phyloP scores from a whole-genome alignment of 2,113 vertebrate species.

The Phodopus roborovskii region DNA sequence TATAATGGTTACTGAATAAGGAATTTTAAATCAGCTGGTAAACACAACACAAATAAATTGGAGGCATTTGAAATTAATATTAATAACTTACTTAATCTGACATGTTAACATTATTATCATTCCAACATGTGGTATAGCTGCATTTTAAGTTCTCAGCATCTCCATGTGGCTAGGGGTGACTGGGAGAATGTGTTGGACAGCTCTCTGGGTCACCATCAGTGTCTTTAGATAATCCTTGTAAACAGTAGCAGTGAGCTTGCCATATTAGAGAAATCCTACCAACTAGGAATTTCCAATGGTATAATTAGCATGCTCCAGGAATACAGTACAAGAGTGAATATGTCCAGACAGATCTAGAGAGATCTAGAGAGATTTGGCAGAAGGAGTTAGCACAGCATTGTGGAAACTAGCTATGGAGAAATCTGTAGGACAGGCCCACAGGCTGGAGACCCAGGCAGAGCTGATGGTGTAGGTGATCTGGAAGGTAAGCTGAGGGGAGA shows the following conservation, averaged over 20 bases:
- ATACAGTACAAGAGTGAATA: background rate
- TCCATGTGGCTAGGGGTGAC: background rate
- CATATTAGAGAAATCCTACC: background rate
- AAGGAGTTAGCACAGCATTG: background rate
- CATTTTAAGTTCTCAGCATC: background rate
- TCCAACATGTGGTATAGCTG: background rate
- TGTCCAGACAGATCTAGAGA: background rate
- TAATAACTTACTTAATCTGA: background rate
- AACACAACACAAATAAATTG: background rate
- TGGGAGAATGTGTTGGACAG: background rate
- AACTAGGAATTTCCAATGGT: background rate
- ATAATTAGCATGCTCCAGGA: background rate
- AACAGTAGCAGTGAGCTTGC: background rate
- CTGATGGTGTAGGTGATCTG: no score
- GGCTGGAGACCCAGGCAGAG: background rate
- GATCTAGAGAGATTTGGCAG: background rate
- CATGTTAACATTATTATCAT: background rate
- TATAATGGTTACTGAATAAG: background rate
- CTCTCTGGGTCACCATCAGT: background rate
- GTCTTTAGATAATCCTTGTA: background rate
- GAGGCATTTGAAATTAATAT: background rate
- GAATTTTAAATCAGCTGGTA: background rate
- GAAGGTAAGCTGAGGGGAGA: background rate
- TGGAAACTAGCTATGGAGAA: background rate
- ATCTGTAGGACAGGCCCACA: background rate